Percentiles rank a stretch among this genome's conserved stretches.
These are phyloP conservation scores for Ischnura elegans DNA, from an alignment of 2,888 invertebrate genomes.

Conservation along the genomic window DNA sequence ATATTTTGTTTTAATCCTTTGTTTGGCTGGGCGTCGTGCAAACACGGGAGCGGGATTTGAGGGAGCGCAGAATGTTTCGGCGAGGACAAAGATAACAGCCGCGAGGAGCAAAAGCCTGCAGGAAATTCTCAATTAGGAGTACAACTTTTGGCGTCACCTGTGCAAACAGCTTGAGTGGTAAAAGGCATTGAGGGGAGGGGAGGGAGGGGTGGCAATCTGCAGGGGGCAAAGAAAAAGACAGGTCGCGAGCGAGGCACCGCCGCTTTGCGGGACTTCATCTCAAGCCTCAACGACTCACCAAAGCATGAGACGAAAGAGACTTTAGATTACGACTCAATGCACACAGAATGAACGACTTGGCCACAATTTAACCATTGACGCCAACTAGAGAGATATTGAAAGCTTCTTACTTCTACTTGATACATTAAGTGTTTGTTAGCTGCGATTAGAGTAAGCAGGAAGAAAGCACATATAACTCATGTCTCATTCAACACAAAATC, in stretches of 20 bases:
- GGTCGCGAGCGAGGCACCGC: too few relatives aligned
- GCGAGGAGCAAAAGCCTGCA: not conserved
- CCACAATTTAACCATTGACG: too few relatives aligned
- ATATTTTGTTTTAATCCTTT: not conserved
- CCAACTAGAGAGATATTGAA: too few relatives aligned
- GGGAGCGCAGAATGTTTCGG: not conserved
- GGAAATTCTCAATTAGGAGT: conserved; percentile 15
- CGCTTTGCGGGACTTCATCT: not conserved
- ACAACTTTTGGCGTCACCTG: not conserved
- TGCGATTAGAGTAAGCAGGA: too few relatives aligned
- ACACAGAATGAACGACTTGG: too few relatives aligned
- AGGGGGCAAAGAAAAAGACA: not conserved
- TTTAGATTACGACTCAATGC: not conserved
- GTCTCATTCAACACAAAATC: too few relatives aligned
- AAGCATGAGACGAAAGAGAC: not conserved
- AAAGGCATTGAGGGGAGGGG: not conserved
- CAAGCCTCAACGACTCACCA: not conserved
- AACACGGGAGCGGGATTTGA: not conserved
- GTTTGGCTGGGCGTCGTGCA: not conserved
- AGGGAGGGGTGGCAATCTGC: not conserved
- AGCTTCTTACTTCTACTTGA: too few relatives aligned
- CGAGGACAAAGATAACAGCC: not conserved
- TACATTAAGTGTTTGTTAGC: too few relatives aligned
- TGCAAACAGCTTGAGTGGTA: not conserved
- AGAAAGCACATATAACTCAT: too few relatives aligned